Percentiles rank a stretch among this genome's conserved stretches.
Conservation (phyloP, 2,113 vertebrate species). For the Rhombomys opimus region DNA sequence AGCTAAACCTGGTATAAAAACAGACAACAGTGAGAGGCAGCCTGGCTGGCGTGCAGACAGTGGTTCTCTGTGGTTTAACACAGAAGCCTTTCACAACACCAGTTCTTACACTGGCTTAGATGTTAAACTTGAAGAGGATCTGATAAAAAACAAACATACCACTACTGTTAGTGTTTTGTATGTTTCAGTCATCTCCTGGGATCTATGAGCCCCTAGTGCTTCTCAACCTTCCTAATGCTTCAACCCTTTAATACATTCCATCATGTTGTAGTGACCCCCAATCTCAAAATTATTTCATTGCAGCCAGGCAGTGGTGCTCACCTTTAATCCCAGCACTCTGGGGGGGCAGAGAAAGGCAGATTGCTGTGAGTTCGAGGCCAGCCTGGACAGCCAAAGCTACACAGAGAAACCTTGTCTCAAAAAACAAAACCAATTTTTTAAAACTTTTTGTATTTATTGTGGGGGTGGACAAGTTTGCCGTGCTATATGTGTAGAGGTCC, state of each 20-base stretch:
- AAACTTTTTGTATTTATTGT: background rate
- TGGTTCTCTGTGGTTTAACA: background rate
- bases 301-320: background rate
- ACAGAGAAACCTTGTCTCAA: background rate
- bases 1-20: conserved; percentile 65
- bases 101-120: background rate
- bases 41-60: background rate
- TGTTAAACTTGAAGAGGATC: background rate
- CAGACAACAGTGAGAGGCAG: background rate
- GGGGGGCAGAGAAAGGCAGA: background rate
- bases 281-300: background rate
- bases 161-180: background rate
- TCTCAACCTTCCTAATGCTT: background rate
- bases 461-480: background rate
- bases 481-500: background rate
- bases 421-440: background rate
- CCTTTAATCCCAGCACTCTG: background rate
- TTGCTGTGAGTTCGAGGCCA: background rate
- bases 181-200: background rate
- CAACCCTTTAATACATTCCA: background rate
- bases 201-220: background rate
- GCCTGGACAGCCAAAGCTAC: background rate
- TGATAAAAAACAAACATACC: background rate
- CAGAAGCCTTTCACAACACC: background rate
- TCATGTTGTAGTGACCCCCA: background rate